These are phyloP conservation scores for Numenius arquata DNA, from an alignment of 2,113 vertebrate species.

Conservation along the genomic window DNA sequence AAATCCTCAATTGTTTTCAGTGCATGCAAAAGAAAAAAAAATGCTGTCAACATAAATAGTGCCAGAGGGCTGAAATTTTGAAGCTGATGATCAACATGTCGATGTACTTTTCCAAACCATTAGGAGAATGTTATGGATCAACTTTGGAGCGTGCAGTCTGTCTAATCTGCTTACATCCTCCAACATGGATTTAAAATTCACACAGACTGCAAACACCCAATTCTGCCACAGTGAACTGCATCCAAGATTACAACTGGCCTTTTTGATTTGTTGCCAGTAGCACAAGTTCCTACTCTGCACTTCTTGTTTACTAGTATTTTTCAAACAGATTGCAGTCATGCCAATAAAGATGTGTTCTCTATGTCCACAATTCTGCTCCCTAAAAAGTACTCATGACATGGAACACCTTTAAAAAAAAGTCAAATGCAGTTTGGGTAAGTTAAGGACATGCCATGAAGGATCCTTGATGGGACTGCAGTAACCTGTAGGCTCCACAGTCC, in stretches of 20 bases:
- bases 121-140: not conserved
- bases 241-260: not conserved
- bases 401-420: not conserved
- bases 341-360: not conserved
- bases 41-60: not conserved
- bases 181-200: not conserved
- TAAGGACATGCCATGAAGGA: not conserved
- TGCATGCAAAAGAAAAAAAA: not conserved
- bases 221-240: not conserved
- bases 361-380: not conserved
- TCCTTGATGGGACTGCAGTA: not conserved
- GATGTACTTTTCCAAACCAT: not conserved
- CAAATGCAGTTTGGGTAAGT: not conserved
- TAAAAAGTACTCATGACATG: not conserved
- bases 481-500: not conserved
- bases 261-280: not conserved
- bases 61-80: not conserved
- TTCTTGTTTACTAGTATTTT: not conserved
- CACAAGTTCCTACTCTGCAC: not conserved
- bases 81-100: not conserved
- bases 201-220: not conserved
- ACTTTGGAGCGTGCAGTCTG: not conserved
- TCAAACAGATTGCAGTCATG: not conserved
- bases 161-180: not conserved
- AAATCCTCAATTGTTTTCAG: not conserved